Conservation (phyloP, 37 sponge, comb jelly and placozoan species). For the Tethya wilhelma region DNA sequence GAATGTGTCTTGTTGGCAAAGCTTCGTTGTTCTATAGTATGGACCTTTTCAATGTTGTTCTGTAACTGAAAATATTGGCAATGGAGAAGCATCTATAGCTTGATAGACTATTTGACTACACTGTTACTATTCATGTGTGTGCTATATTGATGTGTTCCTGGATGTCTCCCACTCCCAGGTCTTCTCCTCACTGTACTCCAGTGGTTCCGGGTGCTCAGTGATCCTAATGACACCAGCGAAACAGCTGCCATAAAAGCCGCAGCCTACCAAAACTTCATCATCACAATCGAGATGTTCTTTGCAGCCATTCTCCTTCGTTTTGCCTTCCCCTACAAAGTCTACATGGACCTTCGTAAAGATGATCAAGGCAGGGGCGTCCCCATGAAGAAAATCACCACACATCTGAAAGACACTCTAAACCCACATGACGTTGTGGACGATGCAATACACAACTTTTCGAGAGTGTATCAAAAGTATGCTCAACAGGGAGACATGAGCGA, state of each 20-base stretch:
- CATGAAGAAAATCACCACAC: constrained; percentile 73
- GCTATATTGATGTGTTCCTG: no score
- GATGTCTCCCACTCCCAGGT: constrained; percentile 70
- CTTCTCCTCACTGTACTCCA: constrained; percentile 79
- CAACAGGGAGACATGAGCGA: constrained; percentile 75
- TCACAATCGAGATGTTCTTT: constrained; percentile 96
- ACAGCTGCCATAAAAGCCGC: constrained; percentile 40
- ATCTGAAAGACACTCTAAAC: constrained; percentile 93
- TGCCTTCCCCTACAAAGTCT: constrained; percentile 89
- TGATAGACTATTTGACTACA: no score
- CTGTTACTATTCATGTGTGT: no score
- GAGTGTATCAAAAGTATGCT: constrained; percentile 92
- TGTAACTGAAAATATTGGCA: no score
- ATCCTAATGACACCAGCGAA: constrained; percentile 43
- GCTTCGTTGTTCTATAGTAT: no score
- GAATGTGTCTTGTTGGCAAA: no score
- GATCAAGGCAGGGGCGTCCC: constrained; percentile 73
- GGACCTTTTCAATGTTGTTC: no score
- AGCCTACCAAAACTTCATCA: constrained; percentile 96
- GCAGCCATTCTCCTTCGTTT: constrained; percentile 85
- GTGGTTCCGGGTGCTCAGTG: constrained; percentile 55
- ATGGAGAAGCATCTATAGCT: no score
- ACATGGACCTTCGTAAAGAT: constrained; percentile 73
- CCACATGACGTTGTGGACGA: constrained; percentile 94
- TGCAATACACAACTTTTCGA: constrained; percentile 96